Evolutionary conservation across 2,888 invertebrate genomes (phyloP).

Genomic region (Leucophora obtusa): DNA sequence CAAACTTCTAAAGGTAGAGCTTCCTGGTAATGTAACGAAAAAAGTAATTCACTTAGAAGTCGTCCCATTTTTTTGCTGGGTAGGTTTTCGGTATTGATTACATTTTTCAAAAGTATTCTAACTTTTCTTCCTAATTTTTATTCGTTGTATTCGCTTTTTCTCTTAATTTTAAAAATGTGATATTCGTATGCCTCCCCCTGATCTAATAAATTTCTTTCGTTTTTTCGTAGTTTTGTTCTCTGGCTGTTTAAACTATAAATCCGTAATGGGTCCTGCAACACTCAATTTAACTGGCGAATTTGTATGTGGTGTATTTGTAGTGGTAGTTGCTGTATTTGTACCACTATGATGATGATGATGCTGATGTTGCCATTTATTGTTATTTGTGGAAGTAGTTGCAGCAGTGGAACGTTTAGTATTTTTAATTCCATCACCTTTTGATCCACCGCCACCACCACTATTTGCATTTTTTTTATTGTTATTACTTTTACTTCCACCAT

Average conservation of each 20-base stretch:
- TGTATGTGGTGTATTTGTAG: slow-evolving; percentile 35
- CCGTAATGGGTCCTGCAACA: slow-evolving; percentile 77
- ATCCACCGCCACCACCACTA: slow-evolving; percentile 60
- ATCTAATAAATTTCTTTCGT: slow-evolving; percentile 64
- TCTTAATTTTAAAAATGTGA: slow-evolving; percentile 70
- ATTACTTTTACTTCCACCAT: slow-evolving; percentile 60
- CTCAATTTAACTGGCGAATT: slow-evolving; percentile 72
- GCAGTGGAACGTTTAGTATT: slow-evolving; percentile 56
- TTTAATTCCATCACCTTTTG: slow-evolving; percentile 63
- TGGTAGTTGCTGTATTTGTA: slow-evolving; percentile 24
- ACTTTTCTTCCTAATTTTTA: background rate
- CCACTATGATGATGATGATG: slow-evolving; percentile 38
- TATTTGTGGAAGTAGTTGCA: slow-evolving; percentile 43
- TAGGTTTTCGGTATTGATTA: no score
- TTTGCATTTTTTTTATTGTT: slow-evolving; percentile 52
- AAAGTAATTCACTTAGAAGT: no score
- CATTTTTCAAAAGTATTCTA: no score
- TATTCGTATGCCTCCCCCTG: slow-evolving; percentile 67
- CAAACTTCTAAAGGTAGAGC: no score
- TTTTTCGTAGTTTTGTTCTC: slow-evolving; percentile 26
- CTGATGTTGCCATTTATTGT: slow-evolving; percentile 53
- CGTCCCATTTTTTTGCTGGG: no score
- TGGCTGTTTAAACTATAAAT: slow-evolving; percentile 76
- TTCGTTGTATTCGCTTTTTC: slow-evolving; percentile 39
- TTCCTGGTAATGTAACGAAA: no score